These are phyloP conservation scores for Ashinkailepas kermadecensis DNA, from an alignment of 2,888 invertebrate species.

Conservation along the genomic window DNA sequence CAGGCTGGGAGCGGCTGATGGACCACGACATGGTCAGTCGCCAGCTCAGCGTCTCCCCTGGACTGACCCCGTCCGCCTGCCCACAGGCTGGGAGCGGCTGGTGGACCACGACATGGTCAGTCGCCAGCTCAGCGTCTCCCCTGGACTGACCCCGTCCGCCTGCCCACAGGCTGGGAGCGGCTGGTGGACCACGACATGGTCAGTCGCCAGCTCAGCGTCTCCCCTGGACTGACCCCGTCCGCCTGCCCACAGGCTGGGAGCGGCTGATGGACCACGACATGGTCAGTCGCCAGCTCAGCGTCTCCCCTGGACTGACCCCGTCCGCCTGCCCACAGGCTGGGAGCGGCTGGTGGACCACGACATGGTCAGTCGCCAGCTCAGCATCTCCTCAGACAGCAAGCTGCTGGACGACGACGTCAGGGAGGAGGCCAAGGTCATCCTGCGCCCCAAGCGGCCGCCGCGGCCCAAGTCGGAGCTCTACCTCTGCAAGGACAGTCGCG, in stretches of 20 bases:
- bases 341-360: conserved; percentile 32
- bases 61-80: no score
- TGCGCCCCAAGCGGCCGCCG: conserved; percentile 83
- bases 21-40: no score
- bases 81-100: conserved; percentile 34
- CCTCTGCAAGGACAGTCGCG: conserved; percentile 58
- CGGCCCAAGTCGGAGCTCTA: conserved; percentile 67
- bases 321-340: conserved; percentile 30
- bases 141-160: no score
- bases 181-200: no score
- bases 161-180: no score
- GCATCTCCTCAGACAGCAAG: conserved; percentile 86
- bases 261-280: conserved; percentile 30
- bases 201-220: no score
- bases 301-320: conserved; percentile 47
- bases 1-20: no score
- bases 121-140: conserved; percentile 59
- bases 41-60: no score
- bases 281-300: conserved; percentile 53
- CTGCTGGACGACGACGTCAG: conserved; percentile 81
- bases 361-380: conserved; percentile 47
- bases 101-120: conserved; percentile 33
- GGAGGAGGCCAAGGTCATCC: conserved; percentile 78
- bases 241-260: conserved; percentile 32
- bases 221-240: no score